A percentile compares a stretch with the other conserved stretches of the same genome.
Evolutionary conservation across 2,113 vertebrate genomes (phyloP).

Genomic region (Chaenogobius annularis): DNA sequence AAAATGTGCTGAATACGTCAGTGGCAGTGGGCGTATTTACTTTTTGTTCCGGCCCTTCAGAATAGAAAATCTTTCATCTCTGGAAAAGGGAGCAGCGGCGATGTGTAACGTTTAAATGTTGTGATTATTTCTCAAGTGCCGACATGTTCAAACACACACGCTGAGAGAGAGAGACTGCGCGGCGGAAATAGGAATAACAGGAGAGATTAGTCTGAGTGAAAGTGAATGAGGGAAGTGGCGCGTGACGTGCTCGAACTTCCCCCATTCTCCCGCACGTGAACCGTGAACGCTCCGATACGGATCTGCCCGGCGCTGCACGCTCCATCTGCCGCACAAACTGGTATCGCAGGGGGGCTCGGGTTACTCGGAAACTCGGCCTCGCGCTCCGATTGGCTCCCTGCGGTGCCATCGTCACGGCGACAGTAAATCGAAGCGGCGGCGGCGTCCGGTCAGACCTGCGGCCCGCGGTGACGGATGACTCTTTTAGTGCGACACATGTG

Average conservation of each 20-base stretch:
- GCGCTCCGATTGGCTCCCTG: neutral
- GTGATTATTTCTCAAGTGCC: too few relatives aligned
- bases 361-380: neutral
- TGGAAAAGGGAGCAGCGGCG: too few relatives aligned
- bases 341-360: neutral
- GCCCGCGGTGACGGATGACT: neutral
- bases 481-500: neutral
- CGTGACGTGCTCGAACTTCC: neutral
- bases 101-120: too few relatives aligned
- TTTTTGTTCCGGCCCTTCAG: too few relatives aligned
- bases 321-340: neutral
- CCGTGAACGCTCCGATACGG: neutral
- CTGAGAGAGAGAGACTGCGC: too few relatives aligned
- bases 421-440: neutral
- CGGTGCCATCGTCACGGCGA: neutral
- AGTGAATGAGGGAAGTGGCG: neutral
- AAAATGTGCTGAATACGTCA: too few relatives aligned
- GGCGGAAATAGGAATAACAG: neutral
- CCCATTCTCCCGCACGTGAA: slow-evolving; percentile 1
- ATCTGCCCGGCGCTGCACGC: neutral
- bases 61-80: too few relatives aligned
- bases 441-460: neutral
- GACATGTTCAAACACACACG: neutral
- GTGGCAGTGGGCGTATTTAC: too few relatives aligned
- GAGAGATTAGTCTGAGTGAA: neutral